Percentiles rank a stretch among this genome's conserved stretches.
Evolutionary conservation across 2,888 invertebrate genomes (phyloP).

Genomic region (Druceiella hillmani): DNA sequence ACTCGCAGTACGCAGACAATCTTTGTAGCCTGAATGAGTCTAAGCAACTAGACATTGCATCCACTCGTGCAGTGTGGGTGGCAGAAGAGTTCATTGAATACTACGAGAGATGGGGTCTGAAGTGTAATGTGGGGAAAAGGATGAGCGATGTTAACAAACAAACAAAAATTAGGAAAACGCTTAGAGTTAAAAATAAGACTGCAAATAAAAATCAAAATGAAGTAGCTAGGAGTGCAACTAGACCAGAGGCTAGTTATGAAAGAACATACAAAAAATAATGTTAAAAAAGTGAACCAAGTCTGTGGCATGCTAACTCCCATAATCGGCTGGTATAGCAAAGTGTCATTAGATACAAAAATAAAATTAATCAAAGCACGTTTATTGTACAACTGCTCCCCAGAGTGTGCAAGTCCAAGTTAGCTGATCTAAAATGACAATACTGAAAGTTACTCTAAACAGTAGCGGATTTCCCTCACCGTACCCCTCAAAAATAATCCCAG

Average conservation of each 20-base stretch:
- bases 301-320: conserved; percentile 2
- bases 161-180: conserved; percentile 1
- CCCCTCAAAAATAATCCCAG: no score
- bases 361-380: no score
- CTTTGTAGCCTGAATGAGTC: conserved; percentile 7
- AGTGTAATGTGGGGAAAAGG: conserved; percentile 8
- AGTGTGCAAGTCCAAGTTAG: no score
- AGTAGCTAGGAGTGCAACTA: not conserved
- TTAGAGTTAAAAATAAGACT: not conserved
- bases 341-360: no score
- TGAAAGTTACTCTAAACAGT: no score
- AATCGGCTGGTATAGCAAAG: conserved; percentile 4
- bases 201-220: conserved; percentile 1
- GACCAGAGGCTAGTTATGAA: conserved; percentile 6
- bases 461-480: no score
- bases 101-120: conserved; percentile 5
- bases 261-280: not conserved
- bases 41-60: not conserved
- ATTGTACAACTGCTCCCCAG: no score
- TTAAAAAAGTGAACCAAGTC: not conserved
- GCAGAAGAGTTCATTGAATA: conserved; percentile 6
- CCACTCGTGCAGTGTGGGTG: conserved; percentile 5
- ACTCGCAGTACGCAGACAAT: conserved; percentile 8
- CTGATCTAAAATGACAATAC: no score
- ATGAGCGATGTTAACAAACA: conserved; percentile 5